Evolutionary conservation across 2,113 vertebrate species (phyloP), one percentile per base, ranked within the genome.

Genomic region (Notothenia rossii): DNA sequence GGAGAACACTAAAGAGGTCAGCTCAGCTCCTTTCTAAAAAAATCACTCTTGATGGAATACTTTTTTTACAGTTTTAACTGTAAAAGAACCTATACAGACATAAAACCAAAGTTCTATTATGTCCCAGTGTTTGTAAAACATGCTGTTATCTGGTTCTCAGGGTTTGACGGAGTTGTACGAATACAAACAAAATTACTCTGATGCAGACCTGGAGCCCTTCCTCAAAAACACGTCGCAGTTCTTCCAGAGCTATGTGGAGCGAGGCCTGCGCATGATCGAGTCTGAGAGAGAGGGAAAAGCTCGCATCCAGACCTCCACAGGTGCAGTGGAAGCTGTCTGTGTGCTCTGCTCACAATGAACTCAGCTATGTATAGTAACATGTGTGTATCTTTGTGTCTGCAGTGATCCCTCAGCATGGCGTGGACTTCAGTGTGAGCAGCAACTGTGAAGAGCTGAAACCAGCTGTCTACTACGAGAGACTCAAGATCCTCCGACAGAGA

Each of bases 231-330:
- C 98, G 0, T 98, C 98, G 0, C 98, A 98, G 91, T 98, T 99
- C 93, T 99, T 99, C 93, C 98, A 99, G 94, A 99, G 96, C 91
- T 99, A 99, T 14, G 97, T 99, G 85, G 98, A 99, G 93, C 95
- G 97, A 90, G 98, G 98, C 17, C 97, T 99, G n/a, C 96, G 97
- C 4, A 92, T 98, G 86, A 99, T 99, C 50, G 98, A 99, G 91
- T 97, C 96, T 0, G 98, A 99, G 77, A 92, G 97, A 25, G 98
- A 99, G 80, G 97, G 97, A 51, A 99, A 99, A 81, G 91, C 96
- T 54, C 95, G 96, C 17, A 96, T 98, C 89, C 93, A 96, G 79
- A 50, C 94, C 76, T 96, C 97, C 0, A 75, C 97, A 95, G 97
- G 98, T 99, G 94, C 49, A 9, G 14, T 7, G 9, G 13, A 18